Evolutionary conservation across 2,113 vertebrate species (phyloP).

Genomic region (Tautogolabrus adspersus): DNA sequence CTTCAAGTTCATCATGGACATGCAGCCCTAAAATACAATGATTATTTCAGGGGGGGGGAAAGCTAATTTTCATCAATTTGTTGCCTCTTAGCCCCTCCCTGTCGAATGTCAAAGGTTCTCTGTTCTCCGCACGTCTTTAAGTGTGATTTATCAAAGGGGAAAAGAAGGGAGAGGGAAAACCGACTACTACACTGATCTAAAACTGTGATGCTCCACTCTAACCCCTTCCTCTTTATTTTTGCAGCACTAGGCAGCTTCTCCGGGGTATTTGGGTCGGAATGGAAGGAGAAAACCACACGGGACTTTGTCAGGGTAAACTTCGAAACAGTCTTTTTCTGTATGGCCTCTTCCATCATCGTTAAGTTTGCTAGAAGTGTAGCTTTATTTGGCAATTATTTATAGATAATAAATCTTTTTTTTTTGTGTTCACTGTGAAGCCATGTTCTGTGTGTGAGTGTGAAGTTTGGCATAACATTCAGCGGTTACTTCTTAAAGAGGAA

Average conservation of each 20-base stretch:
- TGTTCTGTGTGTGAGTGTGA: neutral
- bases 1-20: neutral
- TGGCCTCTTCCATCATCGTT: neutral
- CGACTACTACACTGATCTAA: conserved; percentile 2
- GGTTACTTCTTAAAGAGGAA: neutral
- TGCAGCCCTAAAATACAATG: neutral
- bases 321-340: neutral
- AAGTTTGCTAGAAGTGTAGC: neutral
- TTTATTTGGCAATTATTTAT: neutral
- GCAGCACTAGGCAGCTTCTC: conserved; percentile 97
- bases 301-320: conserved; percentile 95
- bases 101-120: conserved; percentile 22
- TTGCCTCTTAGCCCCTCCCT: neutral
- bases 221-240: conserved; percentile 48
- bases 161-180: conserved; percentile 1
- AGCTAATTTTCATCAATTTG: neutral
- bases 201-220: conserved; percentile 2
- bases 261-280: conserved; percentile 96
- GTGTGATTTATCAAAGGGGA: conserved; percentile 17
- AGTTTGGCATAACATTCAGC: conserved; percentile 5
- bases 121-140: conserved; percentile 2
- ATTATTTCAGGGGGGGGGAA: neutral
- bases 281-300: conserved; percentile 98
- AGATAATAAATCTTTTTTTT: neutral
- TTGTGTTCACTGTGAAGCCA: neutral